Evolutionary conservation across 2,113 vertebrate genomes (phyloP).

Genomic region (Crotalus tigris): DNA sequence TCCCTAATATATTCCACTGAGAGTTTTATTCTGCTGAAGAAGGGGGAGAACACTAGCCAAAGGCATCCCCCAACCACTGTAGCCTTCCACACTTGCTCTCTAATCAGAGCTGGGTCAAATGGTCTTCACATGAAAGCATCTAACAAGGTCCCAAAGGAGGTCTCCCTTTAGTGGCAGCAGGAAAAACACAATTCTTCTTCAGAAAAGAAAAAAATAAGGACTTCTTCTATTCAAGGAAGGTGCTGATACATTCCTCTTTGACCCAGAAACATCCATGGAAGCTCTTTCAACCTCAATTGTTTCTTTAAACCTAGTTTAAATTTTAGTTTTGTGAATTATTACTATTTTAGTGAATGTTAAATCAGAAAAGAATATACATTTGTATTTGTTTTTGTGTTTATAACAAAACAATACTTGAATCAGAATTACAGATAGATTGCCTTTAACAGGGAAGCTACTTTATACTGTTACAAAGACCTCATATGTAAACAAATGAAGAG

Average conservation of each 20-base stretch:
- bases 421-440: slow-evolving; percentile 11
- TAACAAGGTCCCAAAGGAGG: slow-evolving; percentile 79
- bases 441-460: neutral
- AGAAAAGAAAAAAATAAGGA: slow-evolving; percentile 52
- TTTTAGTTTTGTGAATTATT: slow-evolving; percentile 32
- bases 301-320: slow-evolving; percentile 51
- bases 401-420: slow-evolving; percentile 13
- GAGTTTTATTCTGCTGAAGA: slow-evolving; percentile 63
- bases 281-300: slow-evolving; percentile 57
- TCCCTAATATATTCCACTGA: slow-evolving; percentile 77
- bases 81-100: slow-evolving; percentile 66
- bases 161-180: slow-evolving; percentile 68
- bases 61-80: slow-evolving; percentile 64
- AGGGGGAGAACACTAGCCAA: slow-evolving; percentile 64
- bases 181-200: slow-evolving; percentile 66
- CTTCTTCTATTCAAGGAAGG: slow-evolving; percentile 52
- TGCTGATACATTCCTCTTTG: slow-evolving; percentile 64
- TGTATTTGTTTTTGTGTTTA: neutral
- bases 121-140: slow-evolving; percentile 77
- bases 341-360: slow-evolving; percentile 31
- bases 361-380: slow-evolving; percentile 1
- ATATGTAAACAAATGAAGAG: slow-evolving; percentile 5
- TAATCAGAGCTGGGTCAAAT: slow-evolving; percentile 78
- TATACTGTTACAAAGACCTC: neutral
- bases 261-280: slow-evolving; percentile 55